Base-by-base conservation (phyloP, 2,888 invertebrate genomes). In the Phasia obesa region DNA sequence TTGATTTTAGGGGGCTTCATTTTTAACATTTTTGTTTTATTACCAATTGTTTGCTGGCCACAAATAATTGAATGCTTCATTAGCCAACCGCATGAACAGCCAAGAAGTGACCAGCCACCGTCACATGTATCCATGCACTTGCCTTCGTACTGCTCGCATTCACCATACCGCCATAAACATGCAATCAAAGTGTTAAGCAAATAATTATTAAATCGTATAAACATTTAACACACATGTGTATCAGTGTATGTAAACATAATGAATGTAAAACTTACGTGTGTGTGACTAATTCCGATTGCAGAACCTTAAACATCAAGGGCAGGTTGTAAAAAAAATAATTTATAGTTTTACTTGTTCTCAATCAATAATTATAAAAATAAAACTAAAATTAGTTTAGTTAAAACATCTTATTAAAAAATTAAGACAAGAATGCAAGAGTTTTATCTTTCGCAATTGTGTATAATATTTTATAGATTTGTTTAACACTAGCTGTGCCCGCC, bases 31-130 rank as follows among this genome's bases (percentile, higher is more conserved):
- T n/a, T 15, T 17, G 0, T 75, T 76, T 60, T 60, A 60, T 47
- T 44, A 44, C n/a, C 64, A 57, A 71, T 51, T 70, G 70, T 79
- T 67, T 42, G 44, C 21, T 67, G 53, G 35, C 73, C 65, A 73
- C 59, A 79, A n/a, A 73, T 73, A 35, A 73, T 53, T 53, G 31
- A 67, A 73, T 47, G 74, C 60, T 67, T 74, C 67, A 80, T 67
- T 74, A 62, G 35, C 35, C 80, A 74, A 74, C 51, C 74, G 67
- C 67, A 62, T 62, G 53, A 53, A 64, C 13, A 44, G 7, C 19
- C 69, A 53, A 69, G 15, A 69, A 51, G 44, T 60, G 44, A 13
- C 60, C 44, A 64, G 42, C 13, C 23, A 60, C 51, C 42, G 21
- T 59, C 44, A 42, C 17, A 62, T 60, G 23, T 42, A 69, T 76